Conservation (phyloP, 2,113 vertebrate species). For the Muntiacus muntjak region DNA sequence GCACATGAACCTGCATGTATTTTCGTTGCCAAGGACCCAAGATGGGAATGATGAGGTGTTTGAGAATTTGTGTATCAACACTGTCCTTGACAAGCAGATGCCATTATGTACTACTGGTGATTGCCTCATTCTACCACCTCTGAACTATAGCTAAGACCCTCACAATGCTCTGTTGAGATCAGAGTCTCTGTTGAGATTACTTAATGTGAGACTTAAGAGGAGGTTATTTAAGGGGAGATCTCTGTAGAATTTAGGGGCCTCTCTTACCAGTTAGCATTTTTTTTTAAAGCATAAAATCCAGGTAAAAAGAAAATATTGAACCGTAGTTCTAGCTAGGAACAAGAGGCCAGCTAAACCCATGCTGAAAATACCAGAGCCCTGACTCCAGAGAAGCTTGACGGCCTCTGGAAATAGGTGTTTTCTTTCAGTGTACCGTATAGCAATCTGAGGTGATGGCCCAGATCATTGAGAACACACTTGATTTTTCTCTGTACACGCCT, state of each 20-base stretch:
- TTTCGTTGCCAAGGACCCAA: background rate
- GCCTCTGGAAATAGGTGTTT: background rate
- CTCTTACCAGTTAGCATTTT: background rate
- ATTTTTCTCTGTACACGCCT: background rate
- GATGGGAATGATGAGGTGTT: background rate
- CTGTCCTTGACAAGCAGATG: background rate
- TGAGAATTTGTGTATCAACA: background rate
- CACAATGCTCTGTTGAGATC: background rate
- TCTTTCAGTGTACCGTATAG: background rate
- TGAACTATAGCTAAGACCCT: background rate
- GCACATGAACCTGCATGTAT: rapidly evolving
- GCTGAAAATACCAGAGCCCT: background rate
- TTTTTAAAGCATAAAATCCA: background rate
- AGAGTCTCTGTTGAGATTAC: background rate
- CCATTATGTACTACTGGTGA: rapidly evolving
- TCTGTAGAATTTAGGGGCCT: background rate
- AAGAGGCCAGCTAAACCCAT: background rate
- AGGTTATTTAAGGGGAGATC: background rate
- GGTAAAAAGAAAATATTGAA: background rate
- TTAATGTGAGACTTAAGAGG: background rate
- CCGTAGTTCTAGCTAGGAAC: background rate
- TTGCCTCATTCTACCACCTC: no score
- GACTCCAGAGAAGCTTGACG: background rate
- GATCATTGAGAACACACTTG: background rate
- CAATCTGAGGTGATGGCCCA: background rate